Evolutionary conservation across 2,888 invertebrate species (phyloP).

Genomic region (Hypomecis punctinalis): DNA sequence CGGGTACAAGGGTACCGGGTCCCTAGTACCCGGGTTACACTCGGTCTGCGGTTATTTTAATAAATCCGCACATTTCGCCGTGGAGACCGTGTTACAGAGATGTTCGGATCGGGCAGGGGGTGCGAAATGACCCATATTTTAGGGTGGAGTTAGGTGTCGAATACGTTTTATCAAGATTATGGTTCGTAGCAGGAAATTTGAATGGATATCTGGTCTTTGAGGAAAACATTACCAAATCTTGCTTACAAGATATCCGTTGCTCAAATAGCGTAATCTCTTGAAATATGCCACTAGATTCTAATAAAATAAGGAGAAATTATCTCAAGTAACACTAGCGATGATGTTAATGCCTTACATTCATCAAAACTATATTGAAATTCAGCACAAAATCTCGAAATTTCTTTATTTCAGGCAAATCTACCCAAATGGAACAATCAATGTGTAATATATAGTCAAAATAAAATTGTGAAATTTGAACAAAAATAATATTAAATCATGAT

Average conservation of each 20-base stretch:
- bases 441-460: too few relatives aligned
- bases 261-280: not conserved
- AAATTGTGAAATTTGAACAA: too few relatives aligned
- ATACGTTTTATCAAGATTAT: conserved; percentile 31
- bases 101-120: conserved; percentile 31
- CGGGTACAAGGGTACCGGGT: conserved; percentile 35
- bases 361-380: too few relatives aligned
- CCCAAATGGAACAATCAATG: too few relatives aligned
- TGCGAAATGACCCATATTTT: conserved; percentile 35
- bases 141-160: conserved; percentile 32
- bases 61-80: conserved; percentile 53
- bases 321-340: too few relatives aligned
- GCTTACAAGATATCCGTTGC: not conserved
- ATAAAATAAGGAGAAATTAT: too few relatives aligned
- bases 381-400: too few relatives aligned
- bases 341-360: not conserved
- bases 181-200: conserved; percentile 28
- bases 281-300: not conserved
- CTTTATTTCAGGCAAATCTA: too few relatives aligned
- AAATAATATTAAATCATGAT: too few relatives aligned
- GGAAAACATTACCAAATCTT: conserved; percentile 7
- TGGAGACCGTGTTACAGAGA: conserved; percentile 32
- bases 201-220: conserved; percentile 17
- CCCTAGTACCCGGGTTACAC: conserved; percentile 29
- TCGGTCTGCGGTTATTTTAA: conserved; percentile 62